Percentiles rank a stretch among this genome's conserved stretches.
These are phyloP conservation scores for Brachionus rotundiformis DNA, from an alignment of 1,140 invertebrate genomes.

Conservation along the genomic window DNA sequence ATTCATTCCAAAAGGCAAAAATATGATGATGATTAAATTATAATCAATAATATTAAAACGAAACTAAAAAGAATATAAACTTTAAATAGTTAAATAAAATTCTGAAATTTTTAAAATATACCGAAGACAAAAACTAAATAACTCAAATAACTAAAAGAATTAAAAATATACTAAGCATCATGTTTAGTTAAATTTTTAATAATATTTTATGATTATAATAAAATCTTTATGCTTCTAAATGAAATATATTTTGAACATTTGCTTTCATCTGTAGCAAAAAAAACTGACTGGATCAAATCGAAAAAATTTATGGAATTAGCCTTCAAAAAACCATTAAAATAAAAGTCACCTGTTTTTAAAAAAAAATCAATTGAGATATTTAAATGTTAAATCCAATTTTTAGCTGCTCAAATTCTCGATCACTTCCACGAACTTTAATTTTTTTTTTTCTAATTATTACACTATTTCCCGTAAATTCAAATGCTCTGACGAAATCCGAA, in stretches of 20 bases:
- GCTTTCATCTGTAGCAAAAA: background rate
- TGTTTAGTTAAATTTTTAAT: constrained; percentile 6
- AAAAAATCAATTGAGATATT: background rate
- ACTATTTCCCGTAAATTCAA: background rate
- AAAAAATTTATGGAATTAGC: constrained; percentile 17
- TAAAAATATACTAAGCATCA: background rate
- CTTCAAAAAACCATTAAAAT: background rate
- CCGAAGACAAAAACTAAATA: background rate
- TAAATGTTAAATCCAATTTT: constrained; percentile 2
- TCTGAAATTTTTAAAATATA: background rate
- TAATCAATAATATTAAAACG: no score
- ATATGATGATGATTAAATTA: no score
- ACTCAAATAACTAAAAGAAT: background rate
- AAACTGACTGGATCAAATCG: background rate
- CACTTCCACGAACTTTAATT: background rate
- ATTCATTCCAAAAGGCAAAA: no score
- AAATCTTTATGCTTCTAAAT: constrained; percentile 9
- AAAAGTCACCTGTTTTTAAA: background rate
- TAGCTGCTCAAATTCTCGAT: background rate
- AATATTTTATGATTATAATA: constrained; percentile 23
- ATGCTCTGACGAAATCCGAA: constrained; percentile 26
- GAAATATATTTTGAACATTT: background rate
- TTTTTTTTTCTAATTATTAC: constrained; percentile 1
- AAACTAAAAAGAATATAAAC: no score
- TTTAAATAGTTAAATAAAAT: background rate